Evolutionary conservation across 92 coral and sea anemone genomes (phyloP).

Genomic region (Scolanthus callimorphus): DNA sequence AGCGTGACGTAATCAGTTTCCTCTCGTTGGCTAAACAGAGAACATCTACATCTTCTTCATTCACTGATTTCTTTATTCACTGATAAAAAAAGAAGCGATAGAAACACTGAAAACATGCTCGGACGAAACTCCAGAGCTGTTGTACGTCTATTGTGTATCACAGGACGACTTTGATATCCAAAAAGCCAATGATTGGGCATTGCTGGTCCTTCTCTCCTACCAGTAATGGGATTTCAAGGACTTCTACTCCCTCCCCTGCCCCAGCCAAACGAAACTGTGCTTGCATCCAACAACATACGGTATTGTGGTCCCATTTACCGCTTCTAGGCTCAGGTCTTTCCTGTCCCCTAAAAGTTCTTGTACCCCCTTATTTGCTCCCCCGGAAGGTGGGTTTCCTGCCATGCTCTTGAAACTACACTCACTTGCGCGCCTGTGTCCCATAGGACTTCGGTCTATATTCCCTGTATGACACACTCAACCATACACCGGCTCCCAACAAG

Average conservation of each 20-base stretch:
- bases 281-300: conserved; percentile 45
- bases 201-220: conserved; percentile 29
- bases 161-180: conserved; percentile 45
- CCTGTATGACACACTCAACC: conserved; percentile 29
- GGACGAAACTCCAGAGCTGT: too few species aligned
- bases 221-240: conserved; percentile 26
- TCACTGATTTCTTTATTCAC: too few species aligned
- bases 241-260: conserved; percentile 8
- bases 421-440: conserved; percentile 69
- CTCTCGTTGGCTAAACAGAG: too few species aligned
- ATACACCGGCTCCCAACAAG: conserved; percentile 39
- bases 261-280: conserved; percentile 27
- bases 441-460: conserved; percentile 24
- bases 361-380: conserved; percentile 16
- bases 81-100: too few species aligned
- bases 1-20: too few species aligned
- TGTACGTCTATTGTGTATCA: too few species aligned
- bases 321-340: conserved; percentile 25
- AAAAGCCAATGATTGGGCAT: conserved; percentile 43
- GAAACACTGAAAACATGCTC: too few species aligned
- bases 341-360: conserved; percentile 28
- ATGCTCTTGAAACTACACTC: conserved; percentile 25
- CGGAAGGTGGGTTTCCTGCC: conserved; percentile 17
- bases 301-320: conserved; percentile 52
- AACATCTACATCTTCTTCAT: too few species aligned